Evolutionary conservation across 1,140 invertebrate species (phyloP).

Genomic region (Campoletis sonorensis): DNA sequence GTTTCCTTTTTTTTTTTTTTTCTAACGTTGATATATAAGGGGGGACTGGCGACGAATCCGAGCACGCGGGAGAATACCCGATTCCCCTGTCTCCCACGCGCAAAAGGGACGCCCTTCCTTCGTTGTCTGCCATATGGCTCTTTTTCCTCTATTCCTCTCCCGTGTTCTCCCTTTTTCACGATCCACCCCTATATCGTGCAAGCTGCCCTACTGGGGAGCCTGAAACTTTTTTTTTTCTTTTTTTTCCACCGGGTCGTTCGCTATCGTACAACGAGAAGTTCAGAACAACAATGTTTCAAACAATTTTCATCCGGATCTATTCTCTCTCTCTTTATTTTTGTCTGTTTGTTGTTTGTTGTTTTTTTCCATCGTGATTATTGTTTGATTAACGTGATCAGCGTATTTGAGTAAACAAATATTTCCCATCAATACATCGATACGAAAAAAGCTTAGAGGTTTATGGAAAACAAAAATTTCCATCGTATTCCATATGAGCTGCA

Average conservation of each 20-base stretch:
- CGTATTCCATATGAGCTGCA: no score
- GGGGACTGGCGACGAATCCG: slow-evolving; percentile 56
- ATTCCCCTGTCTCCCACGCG: slow-evolving; percentile 68
- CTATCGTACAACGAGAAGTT: no score
- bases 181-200: slow-evolving; percentile 61
- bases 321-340: no score
- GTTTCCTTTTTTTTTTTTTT: slow-evolving; percentile 15
- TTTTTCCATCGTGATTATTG: no score
- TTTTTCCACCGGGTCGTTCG: not conserved
- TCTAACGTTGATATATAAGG: slow-evolving; percentile 30
- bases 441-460: no score
- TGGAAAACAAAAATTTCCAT: no score
- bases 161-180: slow-evolving; percentile 59
- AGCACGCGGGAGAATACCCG: slow-evolving; percentile 56
- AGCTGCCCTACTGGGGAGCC: not conserved
- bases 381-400: no score
- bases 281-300: no score
- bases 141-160: slow-evolving; percentile 61
- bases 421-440: no score
- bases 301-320: no score
- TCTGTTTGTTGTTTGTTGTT: no score
- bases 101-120: slow-evolving; percentile 57
- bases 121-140: slow-evolving; percentile 72
- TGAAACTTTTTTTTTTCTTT: slow-evolving; percentile 13
- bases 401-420: no score